Conservation (phyloP, 2,113 vertebrate genomes). For the Lampris megalopsis region DNA sequence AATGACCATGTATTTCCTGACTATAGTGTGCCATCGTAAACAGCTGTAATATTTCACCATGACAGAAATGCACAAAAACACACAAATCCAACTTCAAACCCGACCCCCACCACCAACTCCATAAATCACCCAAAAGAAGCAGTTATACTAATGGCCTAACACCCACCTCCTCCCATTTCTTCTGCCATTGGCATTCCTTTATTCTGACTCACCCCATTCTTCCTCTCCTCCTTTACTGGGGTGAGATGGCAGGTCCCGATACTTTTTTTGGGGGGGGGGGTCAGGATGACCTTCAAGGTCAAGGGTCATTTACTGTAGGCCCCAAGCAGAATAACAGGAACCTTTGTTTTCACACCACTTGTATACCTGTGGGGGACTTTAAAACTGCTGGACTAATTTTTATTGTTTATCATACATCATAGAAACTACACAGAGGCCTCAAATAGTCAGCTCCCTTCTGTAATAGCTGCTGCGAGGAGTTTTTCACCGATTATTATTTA, state of each 20-base stretch:
- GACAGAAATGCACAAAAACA: background rate
- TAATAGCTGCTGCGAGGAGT: too few relatives aligned
- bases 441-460: background rate
- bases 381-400: background rate
- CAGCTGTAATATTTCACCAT: background rate
- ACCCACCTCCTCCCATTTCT: background rate
- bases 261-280: background rate
- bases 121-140: constrained; percentile 37
- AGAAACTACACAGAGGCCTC: background rate
- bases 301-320: constrained; percentile 35
- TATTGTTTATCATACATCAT: too few relatives aligned
- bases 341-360: background rate
- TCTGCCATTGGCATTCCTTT: constrained; percentile 45
- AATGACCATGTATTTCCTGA: background rate
- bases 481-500: too few relatives aligned
- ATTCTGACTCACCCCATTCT: constrained; percentile 24
- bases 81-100: constrained; percentile 15
- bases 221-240: constrained; percentile 1
- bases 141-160: background rate
- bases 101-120: constrained; percentile 3
- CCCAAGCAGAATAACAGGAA: constrained; percentile 12
- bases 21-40: background rate
- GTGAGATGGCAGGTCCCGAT: background rate
- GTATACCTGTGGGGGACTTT: constrained; percentile 1
- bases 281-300: constrained; percentile 32